Evolutionary conservation across 2,797 vertebrate genomes (phyloP), one percentile per base, ranked within the genome.

Genomic region (Onychomys leucogaster): DNA sequence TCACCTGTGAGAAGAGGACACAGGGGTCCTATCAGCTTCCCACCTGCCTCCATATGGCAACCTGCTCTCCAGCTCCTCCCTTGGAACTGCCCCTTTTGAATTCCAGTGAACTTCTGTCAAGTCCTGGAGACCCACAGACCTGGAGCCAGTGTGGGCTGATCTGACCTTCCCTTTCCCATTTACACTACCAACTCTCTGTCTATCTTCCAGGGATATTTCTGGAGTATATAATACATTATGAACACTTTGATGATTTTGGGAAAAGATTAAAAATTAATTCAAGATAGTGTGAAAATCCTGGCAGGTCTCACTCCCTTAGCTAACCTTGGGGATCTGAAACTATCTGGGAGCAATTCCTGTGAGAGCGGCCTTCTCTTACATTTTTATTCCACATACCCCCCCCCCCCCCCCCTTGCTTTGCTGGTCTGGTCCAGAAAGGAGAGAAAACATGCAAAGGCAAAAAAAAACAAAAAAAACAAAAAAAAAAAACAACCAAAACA

Each of bases 191-290:
- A 37, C 43, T 93, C 86, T 78, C 59, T 21, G 37, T 59, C 71
- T 81, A 41, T 88, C 76, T 92, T 76, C 82, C 37, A 41, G 83
- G 69, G 37, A 9, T 78, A 78, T 88, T 93, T 94, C 96, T 96
- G 96, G 85, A 84, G 16, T 84, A 77, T 90, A 77, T 90, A 82
- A 95, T 75, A 83, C 4, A 6, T 87, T 78, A 83, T 55, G 37
- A 82, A 89, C 52, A 32, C 94, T 97, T 97, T 93, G 85, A 97
- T 91, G 83, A 95, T 94, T 90, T 83, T 76, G 71, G 88, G 52
- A 91, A 91, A 87, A 3, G 37, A 95, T 87, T 52, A 90, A 95
- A 89, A 94, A 88, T 95, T 89, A 81, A 94, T 84, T 46, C 80
- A 95, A 93, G 89, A 63, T 59, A 16, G 46, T 87, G 63, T 89